phyloP scores from a whole-genome alignment of 2,888 invertebrate genomes.

The Amorpha juglandis region DNA sequence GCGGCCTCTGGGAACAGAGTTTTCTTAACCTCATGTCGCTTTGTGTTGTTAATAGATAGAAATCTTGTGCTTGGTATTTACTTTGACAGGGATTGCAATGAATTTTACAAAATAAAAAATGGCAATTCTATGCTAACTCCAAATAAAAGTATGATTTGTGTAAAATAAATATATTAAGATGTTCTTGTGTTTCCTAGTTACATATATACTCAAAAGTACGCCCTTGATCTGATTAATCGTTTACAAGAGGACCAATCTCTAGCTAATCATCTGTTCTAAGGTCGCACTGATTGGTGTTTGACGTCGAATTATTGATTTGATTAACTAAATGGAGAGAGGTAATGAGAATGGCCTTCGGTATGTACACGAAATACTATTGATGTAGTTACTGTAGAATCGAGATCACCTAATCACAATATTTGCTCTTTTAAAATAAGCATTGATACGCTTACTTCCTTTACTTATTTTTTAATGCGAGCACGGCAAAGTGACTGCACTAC shows the following conservation, averaged over 20 bases:
- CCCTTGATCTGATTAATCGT: not conserved
- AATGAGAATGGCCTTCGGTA: not conserved
- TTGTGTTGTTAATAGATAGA: constrained; percentile 25
- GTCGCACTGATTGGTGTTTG: not conserved
- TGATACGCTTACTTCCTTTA: no score
- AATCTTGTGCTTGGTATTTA: constrained; percentile 11
- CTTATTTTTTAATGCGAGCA: no score
- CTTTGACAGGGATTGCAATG: no score
- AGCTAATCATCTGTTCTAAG: constrained; percentile 1
- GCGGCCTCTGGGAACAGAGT: constrained; percentile 51
- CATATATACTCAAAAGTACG: not conserved
- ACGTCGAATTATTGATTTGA: constrained; percentile 4
- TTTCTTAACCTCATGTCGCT: constrained; percentile 30
- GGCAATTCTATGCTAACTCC: no score
- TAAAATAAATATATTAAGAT: no score
- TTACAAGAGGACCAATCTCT: not conserved
- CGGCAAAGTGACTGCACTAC: no score
- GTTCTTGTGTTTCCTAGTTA: no score
- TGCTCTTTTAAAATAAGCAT: no score
- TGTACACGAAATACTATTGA: not conserved
- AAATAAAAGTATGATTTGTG: no score
- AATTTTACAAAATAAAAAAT: no score
- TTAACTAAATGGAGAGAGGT: not conserved
- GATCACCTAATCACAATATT: no score
- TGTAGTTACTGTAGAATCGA: no score